Evolutionary conservation across 2,797 vertebrate genomes (phyloP), one percentile per base, ranked within the genome.

Genomic region (Coracias cyanogaster): DNA sequence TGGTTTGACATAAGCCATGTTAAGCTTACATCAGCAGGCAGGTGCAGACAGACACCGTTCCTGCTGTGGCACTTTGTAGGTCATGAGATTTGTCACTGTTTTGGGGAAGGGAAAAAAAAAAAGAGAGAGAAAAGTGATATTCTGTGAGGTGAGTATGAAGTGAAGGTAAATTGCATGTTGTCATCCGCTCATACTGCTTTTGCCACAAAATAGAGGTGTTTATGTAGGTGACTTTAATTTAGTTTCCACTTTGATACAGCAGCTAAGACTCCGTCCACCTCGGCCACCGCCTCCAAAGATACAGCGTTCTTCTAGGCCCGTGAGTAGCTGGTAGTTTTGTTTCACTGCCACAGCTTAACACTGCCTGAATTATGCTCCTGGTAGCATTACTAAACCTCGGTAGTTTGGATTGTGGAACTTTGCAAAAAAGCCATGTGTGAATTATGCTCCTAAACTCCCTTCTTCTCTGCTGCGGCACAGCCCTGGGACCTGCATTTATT

Each of bases 201-300:
- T 95, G 86, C 85, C 87, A 62, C 62, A 66, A 58, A 74, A 65
- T 62, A 48, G 85, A 86, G 58, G 70, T 82, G 49, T 82, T 91
- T 84, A 3, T 79, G 82, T 88, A 88, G 85, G 89, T 95, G 52
- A 82, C 76, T 89, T 92, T 43, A 94, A 73, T 78, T 86, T 77
- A 96, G 98, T 98, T 98, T 98, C 97, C 97, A 35, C 98, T 98
- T 98, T 98, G 97, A 98, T 98, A 90, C 98, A 98, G 98, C 98
- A 97, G 94, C 97, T 97, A 96, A 98, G 98, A 97, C 85, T 97
- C 82, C 98, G 91, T 80, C 98, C 98, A 19, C 97, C 98, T n/a
- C 98, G 98, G 89, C 98, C 98, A 15, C 98, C 98, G 61, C 98
- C 98, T 97, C 98, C 98, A 97, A 98, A 98, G 98, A 98, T 99